phyloP scores from a whole-genome alignment of 2,888 invertebrate species.

The Augochlorella aurata region DNA sequence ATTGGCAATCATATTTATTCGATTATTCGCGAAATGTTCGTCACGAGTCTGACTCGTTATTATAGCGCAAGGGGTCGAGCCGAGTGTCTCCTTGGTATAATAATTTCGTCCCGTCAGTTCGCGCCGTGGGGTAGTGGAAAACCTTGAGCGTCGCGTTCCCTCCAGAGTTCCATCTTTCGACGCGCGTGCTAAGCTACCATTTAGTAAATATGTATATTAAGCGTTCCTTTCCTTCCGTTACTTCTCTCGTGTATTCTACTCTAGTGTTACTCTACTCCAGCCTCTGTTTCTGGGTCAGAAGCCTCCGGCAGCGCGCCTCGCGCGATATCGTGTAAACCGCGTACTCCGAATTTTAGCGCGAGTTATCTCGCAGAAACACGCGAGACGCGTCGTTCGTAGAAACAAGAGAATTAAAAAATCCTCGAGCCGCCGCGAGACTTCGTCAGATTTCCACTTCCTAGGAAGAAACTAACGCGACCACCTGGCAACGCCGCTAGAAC shows the following conservation, averaged over 20 bases:
- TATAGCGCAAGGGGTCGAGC: no score
- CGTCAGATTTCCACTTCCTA: background rate
- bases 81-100: no score
- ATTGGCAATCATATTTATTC: no score
- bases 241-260: background rate
- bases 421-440: background rate
- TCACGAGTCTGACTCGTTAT: no score
- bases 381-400: background rate
- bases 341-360: background rate
- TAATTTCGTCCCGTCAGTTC: no score
- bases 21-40: no score
- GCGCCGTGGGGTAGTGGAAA: background rate
- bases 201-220: background rate
- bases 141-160: background rate
- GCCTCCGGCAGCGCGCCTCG: background rate
- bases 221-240: background rate
- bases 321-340: background rate
- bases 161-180: background rate
- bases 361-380: background rate
- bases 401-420: background rate
- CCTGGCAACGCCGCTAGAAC: background rate
- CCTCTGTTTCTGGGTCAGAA: background rate
- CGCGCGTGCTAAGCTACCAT: background rate
- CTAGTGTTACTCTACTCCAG: background rate
- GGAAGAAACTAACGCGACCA: background rate